Evolutionary conservation across 2,888 invertebrate species (phyloP), one percentile per base, ranked within the genome.

Genomic region (Trachelus troglodyta): DNA sequence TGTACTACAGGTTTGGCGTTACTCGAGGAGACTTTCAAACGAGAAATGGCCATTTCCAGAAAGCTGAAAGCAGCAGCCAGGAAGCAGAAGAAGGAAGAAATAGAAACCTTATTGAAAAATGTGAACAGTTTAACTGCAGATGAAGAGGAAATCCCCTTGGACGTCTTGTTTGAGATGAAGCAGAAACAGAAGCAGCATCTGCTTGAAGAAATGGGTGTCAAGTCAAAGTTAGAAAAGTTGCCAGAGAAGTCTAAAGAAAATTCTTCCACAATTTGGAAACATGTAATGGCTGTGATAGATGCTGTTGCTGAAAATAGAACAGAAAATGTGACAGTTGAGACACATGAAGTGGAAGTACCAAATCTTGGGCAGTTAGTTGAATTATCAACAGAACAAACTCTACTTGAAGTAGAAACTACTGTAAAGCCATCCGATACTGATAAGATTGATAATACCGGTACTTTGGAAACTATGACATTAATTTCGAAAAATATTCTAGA

Each of bases 21-120:
- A 34, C 81, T 91, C 2, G 90, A 90, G 33, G 85, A 90, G 69
- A 85, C 87, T 1, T 85, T 89, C 11, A 88, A 86, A 75, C 87
- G 89, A 74, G 90, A 90, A 77, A 83, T 82, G 4, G 84, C 85
- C 0, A 78, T 77, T 6, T 75, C 82, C 0, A 83, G 83, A 23
- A 86, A 80, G 69, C 11, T 75, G 9, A 87, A 83, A 33, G 77
- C 75, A 6, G 76, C 69, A 1, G 76, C 82, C 3, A 80, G 79
- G 4, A 84, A 81, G 12, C 85, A 81, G 40, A 85, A 34, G 34
- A 77, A 77, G 33, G 37, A n/a, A 56, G 71, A 69, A 23, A 6
- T 31, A 15, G 35, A 75, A 75, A 30, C 37, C 9, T 34, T 31
- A 33, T 23, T 31, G 31, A 74, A 74, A 4, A 34, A 31, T 9